Conservation (phyloP, 2,113 vertebrate genomes). For the Stictonetta naevosa region DNA sequence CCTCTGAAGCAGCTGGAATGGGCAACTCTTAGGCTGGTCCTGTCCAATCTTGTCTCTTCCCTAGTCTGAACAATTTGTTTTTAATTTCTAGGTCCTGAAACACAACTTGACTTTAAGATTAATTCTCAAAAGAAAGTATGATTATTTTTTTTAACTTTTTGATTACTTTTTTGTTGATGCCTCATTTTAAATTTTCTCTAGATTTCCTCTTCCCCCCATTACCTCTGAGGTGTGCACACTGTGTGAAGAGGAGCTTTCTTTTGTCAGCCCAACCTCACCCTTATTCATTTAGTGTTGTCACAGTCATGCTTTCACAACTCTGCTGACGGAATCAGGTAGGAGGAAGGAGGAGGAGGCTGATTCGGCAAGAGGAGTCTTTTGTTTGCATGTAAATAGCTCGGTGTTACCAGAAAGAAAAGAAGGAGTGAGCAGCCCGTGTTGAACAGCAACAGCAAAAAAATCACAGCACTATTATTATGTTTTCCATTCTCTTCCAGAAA, state of each 20-base stretch:
- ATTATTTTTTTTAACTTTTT: background rate
- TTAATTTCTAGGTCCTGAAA: background rate
- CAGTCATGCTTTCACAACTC: slow-evolving; percentile 39
- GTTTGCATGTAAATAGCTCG: slow-evolving; percentile 18
- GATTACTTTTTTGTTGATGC: background rate
- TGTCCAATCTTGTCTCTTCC: background rate
- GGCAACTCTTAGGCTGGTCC: background rate
- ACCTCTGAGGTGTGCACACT: background rate
- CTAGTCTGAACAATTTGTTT: background rate
- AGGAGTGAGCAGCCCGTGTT: background rate
- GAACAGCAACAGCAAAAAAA: background rate
- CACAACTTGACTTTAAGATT: background rate
- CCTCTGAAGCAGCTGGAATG: background rate
- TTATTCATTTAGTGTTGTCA: slow-evolving; percentile 15
- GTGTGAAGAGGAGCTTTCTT: background rate
- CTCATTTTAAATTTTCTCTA: background rate
- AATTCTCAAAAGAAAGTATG: background rate
- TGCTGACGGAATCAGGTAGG: slow-evolving; percentile 53
- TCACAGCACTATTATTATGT: background rate
- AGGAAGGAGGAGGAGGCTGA: slow-evolving; percentile 54
- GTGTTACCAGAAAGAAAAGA: slow-evolving; percentile 52
- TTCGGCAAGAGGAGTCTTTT: slow-evolving; percentile 41
- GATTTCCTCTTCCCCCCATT: background rate
- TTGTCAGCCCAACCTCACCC: background rate
- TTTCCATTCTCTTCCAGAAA: background rate